These are phyloP conservation scores for Notiomystis cincta DNA, from an alignment of 2,113 vertebrate genomes.

Conservation along the genomic window DNA sequence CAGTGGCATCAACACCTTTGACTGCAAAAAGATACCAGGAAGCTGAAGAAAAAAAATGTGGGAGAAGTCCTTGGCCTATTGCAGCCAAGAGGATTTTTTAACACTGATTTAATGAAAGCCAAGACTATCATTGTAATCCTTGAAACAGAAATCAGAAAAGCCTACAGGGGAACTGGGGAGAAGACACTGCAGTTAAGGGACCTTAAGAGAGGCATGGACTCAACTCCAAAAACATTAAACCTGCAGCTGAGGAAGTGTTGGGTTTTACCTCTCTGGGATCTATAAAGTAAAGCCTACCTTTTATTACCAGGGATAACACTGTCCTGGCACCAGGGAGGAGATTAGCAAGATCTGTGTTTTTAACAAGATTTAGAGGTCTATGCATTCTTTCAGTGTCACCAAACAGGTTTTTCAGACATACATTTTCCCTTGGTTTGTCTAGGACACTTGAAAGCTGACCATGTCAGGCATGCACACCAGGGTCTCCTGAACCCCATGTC, in stretches of 20 bases:
- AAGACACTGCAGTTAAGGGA: neutral
- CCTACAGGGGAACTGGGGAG: fast-evolving
- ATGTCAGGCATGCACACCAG: neutral
- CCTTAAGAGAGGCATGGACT: neutral
- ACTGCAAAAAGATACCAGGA: neutral
- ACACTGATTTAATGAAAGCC: neutral
- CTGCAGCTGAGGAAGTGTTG: neutral
- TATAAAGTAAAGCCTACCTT: neutral
- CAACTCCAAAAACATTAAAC: neutral
- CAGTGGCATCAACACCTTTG: neutral
- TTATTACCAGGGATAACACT: neutral
- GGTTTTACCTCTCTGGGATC: neutral
- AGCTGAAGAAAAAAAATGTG: neutral
- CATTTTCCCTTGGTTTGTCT: neutral
- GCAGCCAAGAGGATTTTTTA: neutral
- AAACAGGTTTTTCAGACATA: neutral
- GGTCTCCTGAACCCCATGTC: fast-evolving
- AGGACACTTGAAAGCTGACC: neutral
- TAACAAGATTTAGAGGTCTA: neutral
- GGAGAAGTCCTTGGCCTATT: neutral
- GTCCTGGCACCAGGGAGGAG: neutral
- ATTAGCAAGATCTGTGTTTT: neutral
- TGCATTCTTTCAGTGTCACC: neutral
- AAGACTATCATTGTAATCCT: neutral
- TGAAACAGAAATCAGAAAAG: neutral